Conservation (phyloP, 2,113 vertebrate species). For the Odocoileus hemionus region DNA sequence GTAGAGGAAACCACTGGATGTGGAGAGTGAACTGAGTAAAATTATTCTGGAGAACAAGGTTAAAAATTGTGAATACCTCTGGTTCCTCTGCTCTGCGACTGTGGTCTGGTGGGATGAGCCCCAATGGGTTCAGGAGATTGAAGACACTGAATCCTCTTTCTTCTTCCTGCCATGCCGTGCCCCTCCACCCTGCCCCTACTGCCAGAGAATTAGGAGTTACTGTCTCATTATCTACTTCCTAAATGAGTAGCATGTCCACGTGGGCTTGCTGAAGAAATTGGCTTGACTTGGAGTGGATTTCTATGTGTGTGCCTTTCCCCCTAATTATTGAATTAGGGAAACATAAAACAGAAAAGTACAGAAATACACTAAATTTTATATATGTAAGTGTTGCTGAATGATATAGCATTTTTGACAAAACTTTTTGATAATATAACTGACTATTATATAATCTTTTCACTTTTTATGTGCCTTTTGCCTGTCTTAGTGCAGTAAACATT, state of each 20-base stretch:
- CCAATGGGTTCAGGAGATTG: background rate
- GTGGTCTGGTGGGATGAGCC: background rate
- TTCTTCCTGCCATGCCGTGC: background rate
- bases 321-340: background rate
- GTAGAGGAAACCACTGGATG: background rate
- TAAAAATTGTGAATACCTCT: background rate
- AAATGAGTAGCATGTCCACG: background rate
- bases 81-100: background rate
- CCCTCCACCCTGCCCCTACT: fast-evolving
- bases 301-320: background rate
- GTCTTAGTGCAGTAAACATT: background rate
- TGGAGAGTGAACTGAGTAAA: background rate
- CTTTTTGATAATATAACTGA: background rate
- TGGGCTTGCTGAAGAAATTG: background rate
- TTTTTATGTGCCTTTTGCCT: background rate
- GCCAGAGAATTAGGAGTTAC: background rate
- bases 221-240: background rate
- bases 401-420: background rate
- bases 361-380: background rate
- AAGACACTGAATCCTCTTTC: background rate
- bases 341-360: background rate
- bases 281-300: background rate
- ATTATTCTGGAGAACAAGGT: background rate
- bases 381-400: background rate
- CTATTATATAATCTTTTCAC: background rate